Evolutionary conservation across 2,797 vertebrate genomes (phyloP).

Genomic region (Sebastes taczanowskii): DNA sequence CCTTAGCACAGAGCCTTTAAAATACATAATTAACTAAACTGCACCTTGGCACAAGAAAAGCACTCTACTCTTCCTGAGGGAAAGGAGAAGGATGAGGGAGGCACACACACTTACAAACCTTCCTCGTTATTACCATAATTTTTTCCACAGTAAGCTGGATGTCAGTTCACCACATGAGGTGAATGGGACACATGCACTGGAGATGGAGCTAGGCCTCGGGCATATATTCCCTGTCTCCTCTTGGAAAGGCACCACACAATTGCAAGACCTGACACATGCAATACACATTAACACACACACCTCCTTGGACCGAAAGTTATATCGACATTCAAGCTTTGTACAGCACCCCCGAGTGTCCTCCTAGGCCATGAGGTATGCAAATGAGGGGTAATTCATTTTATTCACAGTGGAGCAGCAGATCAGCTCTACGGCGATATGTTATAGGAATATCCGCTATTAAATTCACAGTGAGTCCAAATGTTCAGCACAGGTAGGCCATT

Average conservation of each 20-base stretch:
- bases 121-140: background rate
- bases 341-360: slow-evolving; percentile 40
- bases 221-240: slow-evolving; percentile 15
- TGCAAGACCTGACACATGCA: slow-evolving; percentile 1
- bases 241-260: background rate
- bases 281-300: background rate
- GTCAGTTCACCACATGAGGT: slow-evolving; percentile 9
- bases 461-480: slow-evolving; percentile 36
- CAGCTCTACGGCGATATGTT: slow-evolving; percentile 2
- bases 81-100: background rate
- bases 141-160: background rate
- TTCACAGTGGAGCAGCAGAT: slow-evolving; percentile 20
- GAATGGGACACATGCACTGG: slow-evolving; percentile 14
- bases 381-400: slow-evolving; percentile 51
- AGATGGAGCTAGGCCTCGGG: background rate
- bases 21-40: background rate
- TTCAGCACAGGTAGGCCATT: slow-evolving; percentile 17
- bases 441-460: slow-evolving; percentile 24
- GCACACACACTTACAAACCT: background rate
- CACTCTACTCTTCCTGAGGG: background rate
- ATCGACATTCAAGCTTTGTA: slow-evolving; percentile 42
- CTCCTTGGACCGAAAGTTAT: slow-evolving; percentile 26
- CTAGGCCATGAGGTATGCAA: slow-evolving; percentile 46
- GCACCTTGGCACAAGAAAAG: background rate
- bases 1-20: background rate